These are phyloP conservation scores for Phlogophora meticulosa DNA, from an alignment of 2,888 invertebrate species.

Conservation along the genomic window DNA sequence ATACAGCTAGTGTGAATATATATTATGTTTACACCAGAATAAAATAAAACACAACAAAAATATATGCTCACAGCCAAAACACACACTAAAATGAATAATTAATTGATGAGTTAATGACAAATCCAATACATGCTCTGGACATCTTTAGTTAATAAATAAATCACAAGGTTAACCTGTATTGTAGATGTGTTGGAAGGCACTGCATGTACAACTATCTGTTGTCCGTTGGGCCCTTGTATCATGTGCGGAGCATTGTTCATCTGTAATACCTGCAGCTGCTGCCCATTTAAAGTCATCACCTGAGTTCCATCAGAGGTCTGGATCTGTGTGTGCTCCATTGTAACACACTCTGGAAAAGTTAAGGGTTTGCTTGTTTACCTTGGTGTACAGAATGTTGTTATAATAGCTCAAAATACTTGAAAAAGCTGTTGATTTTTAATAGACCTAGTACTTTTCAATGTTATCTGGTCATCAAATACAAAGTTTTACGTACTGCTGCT, in stretches of 20 bases:
- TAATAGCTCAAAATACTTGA: neutral
- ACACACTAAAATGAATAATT: too few species aligned
- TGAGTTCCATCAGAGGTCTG: constrained; percentile 92
- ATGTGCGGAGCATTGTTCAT: constrained; percentile 91
- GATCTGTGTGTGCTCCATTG: constrained; percentile 92
- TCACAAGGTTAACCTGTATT: constrained; percentile 89
- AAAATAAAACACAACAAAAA: too few species aligned
- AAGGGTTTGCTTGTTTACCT: neutral
- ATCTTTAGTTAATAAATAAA: neutral
- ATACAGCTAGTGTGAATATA: too few species aligned
- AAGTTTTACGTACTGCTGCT: neutral
- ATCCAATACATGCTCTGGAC: neutral
- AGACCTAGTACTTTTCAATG: neutral
- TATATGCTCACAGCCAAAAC: too few species aligned
- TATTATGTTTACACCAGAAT: too few species aligned
- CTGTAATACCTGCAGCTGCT: constrained; percentile 92
- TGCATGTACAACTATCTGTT: constrained; percentile 94
- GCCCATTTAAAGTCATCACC: constrained; percentile 92
- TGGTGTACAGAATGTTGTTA: neutral
- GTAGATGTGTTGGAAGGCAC: constrained; percentile 91
- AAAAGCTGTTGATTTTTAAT: neutral
- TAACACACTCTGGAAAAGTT: constrained; percentile 61
- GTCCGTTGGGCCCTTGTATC: constrained; percentile 93
- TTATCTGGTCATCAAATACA: neutral
- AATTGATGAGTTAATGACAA: constrained; percentile 21